Percentiles rank a stretch among this genome's conserved stretches.
phyloP scores from a whole-genome alignment of 1,140 invertebrate genomes.

The Thaumetopoea pityocampa region DNA sequence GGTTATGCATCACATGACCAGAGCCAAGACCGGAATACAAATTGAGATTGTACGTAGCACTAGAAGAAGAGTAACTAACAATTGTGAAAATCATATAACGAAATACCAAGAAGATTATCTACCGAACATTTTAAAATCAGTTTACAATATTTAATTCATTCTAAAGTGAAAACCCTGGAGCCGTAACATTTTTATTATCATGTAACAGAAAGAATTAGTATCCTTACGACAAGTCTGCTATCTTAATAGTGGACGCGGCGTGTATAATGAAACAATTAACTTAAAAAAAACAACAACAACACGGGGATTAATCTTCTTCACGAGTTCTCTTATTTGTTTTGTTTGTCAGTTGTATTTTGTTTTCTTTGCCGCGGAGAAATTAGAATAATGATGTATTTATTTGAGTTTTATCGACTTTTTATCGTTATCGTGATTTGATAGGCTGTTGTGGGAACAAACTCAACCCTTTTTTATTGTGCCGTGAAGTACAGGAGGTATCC shows the following conservation, averaged over 20 bases:
- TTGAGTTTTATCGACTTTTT: constrained; percentile 11
- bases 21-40: too few relatives aligned
- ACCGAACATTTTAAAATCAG: too few relatives aligned
- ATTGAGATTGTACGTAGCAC: too few relatives aligned
- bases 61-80: too few relatives aligned
- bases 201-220: constrained; percentile 10
- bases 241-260: constrained; percentile 38
- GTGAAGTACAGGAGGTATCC: too few relatives aligned
- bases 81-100: too few relatives aligned
- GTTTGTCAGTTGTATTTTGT: constrained; percentile 45
- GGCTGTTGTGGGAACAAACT: not conserved
- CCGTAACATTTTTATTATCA: not conserved
- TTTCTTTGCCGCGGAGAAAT: constrained; percentile 27
- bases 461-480: constrained; percentile 6
- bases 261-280: constrained; percentile 61
- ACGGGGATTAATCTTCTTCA: constrained; percentile 52
- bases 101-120: too few relatives aligned
- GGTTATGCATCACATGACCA: too few relatives aligned
- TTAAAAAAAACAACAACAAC: constrained; percentile 26
- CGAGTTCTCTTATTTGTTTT: constrained; percentile 48
- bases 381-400: constrained; percentile 12
- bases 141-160: too few relatives aligned
- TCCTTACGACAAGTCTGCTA: constrained; percentile 28
- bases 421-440: constrained; percentile 15
- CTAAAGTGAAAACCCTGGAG: not conserved